Conservation (phyloP, 2,888 invertebrate genomes). For the Psylliodes chrysocephalus region DNA sequence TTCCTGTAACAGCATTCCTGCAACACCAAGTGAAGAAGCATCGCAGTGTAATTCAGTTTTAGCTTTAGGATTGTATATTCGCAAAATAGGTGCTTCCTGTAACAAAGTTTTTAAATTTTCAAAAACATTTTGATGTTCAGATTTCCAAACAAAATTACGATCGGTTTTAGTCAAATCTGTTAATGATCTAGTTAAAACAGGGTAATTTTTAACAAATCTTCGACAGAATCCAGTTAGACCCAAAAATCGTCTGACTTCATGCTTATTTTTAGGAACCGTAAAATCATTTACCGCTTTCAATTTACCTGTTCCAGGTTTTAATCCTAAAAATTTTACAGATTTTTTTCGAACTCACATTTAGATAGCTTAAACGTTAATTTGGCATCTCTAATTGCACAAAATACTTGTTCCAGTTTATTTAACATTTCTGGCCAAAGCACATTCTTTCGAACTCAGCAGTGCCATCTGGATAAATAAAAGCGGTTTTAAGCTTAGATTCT, state of each 20-base stretch:
- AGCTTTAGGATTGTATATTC: not conserved
- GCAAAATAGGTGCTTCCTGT: not conserved
- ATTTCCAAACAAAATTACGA: not conserved
- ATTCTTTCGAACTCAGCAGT: too few relatives aligned
- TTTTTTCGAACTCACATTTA: too few relatives aligned
- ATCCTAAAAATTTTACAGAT: too few relatives aligned
- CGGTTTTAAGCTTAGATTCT: too few relatives aligned
- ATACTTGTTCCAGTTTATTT: too few relatives aligned
- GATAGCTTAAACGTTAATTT: too few relatives aligned
- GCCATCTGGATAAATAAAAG: too few relatives aligned
- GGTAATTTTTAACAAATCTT: not conserved
- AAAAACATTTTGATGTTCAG: not conserved
- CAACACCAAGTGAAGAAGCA: not conserved
- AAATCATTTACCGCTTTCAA: too few relatives aligned
- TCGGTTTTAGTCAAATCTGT: not conserved
- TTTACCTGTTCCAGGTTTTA: too few relatives aligned
- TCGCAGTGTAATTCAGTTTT: not conserved
- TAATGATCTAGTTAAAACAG: not conserved
- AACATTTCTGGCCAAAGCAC: too few relatives aligned
- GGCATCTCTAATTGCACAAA: too few relatives aligned
- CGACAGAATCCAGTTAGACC: not conserved
- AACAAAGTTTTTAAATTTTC: not conserved
- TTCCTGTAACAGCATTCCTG: not conserved
- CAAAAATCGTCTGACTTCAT: not conserved
- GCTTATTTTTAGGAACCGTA: too few relatives aligned